phyloP scores from a whole-genome alignment of 2,888 invertebrate genomes.

The Mellilla xanthometata region DNA sequence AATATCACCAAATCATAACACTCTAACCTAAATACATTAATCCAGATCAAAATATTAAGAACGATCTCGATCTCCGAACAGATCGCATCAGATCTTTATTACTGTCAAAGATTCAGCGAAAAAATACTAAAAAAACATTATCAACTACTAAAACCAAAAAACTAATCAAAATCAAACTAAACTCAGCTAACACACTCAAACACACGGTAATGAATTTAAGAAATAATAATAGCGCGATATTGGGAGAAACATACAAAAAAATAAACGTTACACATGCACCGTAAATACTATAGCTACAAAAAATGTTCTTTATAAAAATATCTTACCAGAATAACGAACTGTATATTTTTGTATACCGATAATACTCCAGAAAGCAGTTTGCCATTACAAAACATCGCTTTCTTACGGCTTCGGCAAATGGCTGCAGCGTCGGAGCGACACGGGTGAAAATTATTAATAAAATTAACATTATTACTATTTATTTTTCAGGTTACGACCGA shows the following conservation, averaged over 20 bases:
- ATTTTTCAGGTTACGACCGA: too few species aligned
- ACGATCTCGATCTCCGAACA: slow-evolving; percentile 43
- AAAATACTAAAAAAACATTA: slow-evolving; percentile 80
- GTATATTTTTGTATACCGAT: slow-evolving; percentile 75
- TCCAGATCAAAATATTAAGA: slow-evolving; percentile 70
- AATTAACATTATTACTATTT: too few species aligned
- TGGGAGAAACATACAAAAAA: slow-evolving; percentile 63
- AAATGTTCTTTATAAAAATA: slow-evolving; percentile 74
- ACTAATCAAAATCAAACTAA: slow-evolving; percentile 73
- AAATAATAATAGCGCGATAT: slow-evolving; percentile 73
- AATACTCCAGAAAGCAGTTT: slow-evolving; percentile 67
- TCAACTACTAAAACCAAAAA: slow-evolving; percentile 73
- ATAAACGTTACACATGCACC: slow-evolving; percentile 78
- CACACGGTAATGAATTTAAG: slow-evolving; percentile 76
- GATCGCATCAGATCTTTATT: slow-evolving; percentile 83
- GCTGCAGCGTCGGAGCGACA: too few species aligned
- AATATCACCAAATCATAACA: slow-evolving; percentile 72
- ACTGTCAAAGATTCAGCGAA: slow-evolving; percentile 83
- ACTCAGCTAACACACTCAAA: slow-evolving; percentile 81
- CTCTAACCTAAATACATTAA: slow-evolving; percentile 63
- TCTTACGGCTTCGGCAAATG: slow-evolving; percentile 24
- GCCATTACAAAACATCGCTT: slow-evolving; percentile 39
- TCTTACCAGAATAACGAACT: slow-evolving; percentile 81
- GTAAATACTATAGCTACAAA: slow-evolving; percentile 76
- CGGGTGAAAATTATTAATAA: too few species aligned